Evolutionary conservation across 2,888 invertebrate species (phyloP), one percentile per base, ranked within the genome.

Genomic region (Lagria hirta): DNA sequence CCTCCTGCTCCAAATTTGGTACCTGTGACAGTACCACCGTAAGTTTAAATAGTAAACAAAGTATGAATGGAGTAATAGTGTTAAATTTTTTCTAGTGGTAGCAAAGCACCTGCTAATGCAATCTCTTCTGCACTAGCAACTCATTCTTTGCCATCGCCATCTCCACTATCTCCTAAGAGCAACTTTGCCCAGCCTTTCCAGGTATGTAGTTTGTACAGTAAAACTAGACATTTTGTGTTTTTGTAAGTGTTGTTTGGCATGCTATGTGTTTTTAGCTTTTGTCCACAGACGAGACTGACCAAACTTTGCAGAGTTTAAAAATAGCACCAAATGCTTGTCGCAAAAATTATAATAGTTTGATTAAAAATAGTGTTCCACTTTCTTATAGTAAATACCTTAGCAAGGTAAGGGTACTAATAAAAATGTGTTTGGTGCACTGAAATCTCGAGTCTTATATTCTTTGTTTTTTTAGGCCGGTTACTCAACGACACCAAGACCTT

Each of bases 21-120:
- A 52, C 90, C 91, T 29, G 79, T 88, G 54, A 87, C 89, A 48
- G 79, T 89, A 58, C 81, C 86, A 62, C 86, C 88, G 89, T 90
- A 76, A 84, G 89, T 84, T 13, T 7, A 17, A 14, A 13, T 15
- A 33, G 2, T 2, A 4, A 5, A 40, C 4, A 28, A 23, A 8
- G 17, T 20, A 3, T 26, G 8, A 41, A 15, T 10, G 4, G n/a
- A n/a, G 22, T 41, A 23, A 13, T 8, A 16, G 8, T 11, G 3
- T 17, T 35, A 12, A n/a, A 34, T 35, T 37, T 24, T 11, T 69
- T 68, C 12, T 63, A 82, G 88, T 48, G 82, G 84, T 63, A 77
- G 80, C 54, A 84, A 82, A 66, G 74, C 83, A 60, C 87, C 88
- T 51, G 81, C 81, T 51, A 82, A 79, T 64, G 79, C 86, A 32